Percentiles rank a stretch among this genome's conserved stretches.
These are phyloP conservation scores for Conus betulinus DNA, from an alignment of 1,140 invertebrate species.

Conservation along the genomic window DNA sequence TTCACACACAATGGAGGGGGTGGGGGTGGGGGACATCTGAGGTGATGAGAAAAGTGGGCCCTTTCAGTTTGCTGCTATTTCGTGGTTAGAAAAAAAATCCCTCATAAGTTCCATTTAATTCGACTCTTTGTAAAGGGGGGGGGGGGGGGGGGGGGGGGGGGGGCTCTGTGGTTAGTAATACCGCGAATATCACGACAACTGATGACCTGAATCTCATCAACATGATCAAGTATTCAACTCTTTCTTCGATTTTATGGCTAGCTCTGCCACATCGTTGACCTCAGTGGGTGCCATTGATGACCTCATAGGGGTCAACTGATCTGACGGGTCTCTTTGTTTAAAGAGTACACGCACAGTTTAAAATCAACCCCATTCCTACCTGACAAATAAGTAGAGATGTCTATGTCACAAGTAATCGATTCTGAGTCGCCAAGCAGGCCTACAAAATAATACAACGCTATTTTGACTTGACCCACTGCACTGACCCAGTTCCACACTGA, in stretches of 20 bases:
- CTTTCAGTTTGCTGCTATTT: too few relatives aligned
- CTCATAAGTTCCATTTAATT: too few relatives aligned
- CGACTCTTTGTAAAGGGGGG: too few relatives aligned
- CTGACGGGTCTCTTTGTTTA: neutral
- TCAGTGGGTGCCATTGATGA: neutral
- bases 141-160: too few relatives aligned
- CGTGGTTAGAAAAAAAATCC: too few relatives aligned
- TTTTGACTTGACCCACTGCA: constrained; percentile 29
- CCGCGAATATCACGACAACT: too few relatives aligned
- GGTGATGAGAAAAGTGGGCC: too few relatives aligned
- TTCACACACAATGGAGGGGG: too few relatives aligned
- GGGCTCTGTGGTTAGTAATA: too few relatives aligned
- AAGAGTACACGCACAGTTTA: neutral
- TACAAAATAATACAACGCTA: neutral
- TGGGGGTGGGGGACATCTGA: too few relatives aligned
- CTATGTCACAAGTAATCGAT: neutral
- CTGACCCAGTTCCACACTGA: constrained; percentile 24
- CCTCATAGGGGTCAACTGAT: neutral
- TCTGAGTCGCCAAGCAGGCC: neutral
- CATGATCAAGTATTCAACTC: neutral
- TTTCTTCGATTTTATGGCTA: neutral
- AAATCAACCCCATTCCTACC: neutral
- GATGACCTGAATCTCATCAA: too few relatives aligned
- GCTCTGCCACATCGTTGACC: constrained; percentile 4
- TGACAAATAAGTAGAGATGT: neutral